Base-by-base conservation (phyloP, 2,113 vertebrate genomes). In the Hylia prasina region DNA sequence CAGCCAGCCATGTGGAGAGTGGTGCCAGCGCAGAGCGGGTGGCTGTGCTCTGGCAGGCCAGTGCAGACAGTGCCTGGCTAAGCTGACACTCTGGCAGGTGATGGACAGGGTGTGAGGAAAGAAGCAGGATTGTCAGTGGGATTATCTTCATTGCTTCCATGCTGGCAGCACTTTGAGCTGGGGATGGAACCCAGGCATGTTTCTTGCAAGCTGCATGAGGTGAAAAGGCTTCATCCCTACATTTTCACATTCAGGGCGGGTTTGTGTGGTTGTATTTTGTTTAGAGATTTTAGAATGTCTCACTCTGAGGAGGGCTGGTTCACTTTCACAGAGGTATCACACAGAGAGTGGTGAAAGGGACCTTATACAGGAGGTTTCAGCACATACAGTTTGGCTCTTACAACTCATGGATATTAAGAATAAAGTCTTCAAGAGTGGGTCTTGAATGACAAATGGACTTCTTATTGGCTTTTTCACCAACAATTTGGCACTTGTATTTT, bases 1-100 rank as follows among this genome's bases (percentile, higher is more conserved):
- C 40, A 3, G 50, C 16, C 78, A 72, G 69, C 40, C 65, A 24
- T 0, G 1, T 0, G 0, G 28, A 8, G 33, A 27, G 53, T 6
- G 48, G 39, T 77, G 58, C 53, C 1, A 13, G 40, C 2, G 3
- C 60, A 27, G 12, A 61, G 68, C 5, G 25, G 13, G 21, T 37
- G 61, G 60, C 65, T 37, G 40, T 65, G 86, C 73, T 78, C 45
- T 68, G 58, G 72, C 77, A 45, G 76, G 28, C 42, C 24, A 17
- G 5, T 25, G 56, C 79, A 79, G 6, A 10, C 7, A 40, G 56
- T 0, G 1, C 23, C 54, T 56, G 40, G 13, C 53, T 10, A 40
- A 82, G 70, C 27, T 75, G 79, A 47, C 14, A 2, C 28, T 53
- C 30, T 64, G 5, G 8, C 82, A 78, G 45, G 51, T 82, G 82